A percentile compares a stretch with the other conserved stretches of the same genome.
Conservation (phyloP, 2,113 vertebrate species). For the Gopherus evgoodei region DNA sequence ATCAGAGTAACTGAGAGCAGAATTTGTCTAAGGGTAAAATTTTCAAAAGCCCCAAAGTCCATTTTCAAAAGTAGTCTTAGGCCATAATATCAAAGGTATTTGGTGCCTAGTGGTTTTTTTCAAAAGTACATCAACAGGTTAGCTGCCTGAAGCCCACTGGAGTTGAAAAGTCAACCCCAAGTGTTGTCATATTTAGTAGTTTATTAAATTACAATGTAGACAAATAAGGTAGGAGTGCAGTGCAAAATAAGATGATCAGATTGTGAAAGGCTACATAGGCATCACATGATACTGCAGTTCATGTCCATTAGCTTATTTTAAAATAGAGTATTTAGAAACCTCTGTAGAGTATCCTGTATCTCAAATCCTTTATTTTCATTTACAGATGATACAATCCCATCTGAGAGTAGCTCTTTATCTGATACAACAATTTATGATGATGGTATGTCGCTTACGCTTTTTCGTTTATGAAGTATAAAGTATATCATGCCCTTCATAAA, state of each 20-base stretch:
- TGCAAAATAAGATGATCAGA: neutral
- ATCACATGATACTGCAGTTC: rapidly evolving
- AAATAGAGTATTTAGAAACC: neutral
- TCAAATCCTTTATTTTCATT: conserved; percentile 54
- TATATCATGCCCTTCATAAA: neutral
- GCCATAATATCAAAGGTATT: conserved; percentile 18
- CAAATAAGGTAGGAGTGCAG: neutral
- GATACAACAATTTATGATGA: conserved; percentile 93
- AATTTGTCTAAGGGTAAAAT: neutral
- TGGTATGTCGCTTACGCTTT: conserved; percentile 78
- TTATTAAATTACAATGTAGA: neutral
- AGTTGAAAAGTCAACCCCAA: neutral
- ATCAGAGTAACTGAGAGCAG: neutral
- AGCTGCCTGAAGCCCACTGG: neutral
- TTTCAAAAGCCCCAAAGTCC: neutral
- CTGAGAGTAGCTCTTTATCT: conserved; percentile 93
- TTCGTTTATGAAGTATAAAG: neutral
- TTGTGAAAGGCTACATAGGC: neutral
- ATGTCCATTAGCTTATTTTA: neutral
- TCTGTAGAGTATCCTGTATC: neutral
- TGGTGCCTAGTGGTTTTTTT: neutral
- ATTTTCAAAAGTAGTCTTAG: neutral
- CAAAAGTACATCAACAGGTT: conserved; percentile 15
- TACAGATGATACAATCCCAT: conserved; percentile 90
- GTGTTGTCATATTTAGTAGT: neutral